These are phyloP conservation scores for Atherinosoma microstoma DNA, from an alignment of 2,797 vertebrate species.

Conservation along the genomic window DNA sequence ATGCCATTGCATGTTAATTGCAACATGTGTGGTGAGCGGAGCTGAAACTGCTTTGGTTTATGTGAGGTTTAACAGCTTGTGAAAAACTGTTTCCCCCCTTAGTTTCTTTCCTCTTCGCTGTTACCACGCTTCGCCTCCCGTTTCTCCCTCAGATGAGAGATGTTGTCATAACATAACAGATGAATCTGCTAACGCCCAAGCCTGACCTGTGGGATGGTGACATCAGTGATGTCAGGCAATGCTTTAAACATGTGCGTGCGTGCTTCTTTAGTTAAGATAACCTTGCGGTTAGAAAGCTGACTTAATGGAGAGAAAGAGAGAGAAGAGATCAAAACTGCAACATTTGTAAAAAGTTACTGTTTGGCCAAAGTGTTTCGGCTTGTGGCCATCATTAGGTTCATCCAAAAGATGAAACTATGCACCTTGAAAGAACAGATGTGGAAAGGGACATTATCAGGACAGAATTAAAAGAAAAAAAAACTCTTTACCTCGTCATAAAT, in stretches of 20 bases:
- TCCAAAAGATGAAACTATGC: neutral
- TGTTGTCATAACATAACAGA: slow-evolving; percentile 71
- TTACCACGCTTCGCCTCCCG: slow-evolving; percentile 4
- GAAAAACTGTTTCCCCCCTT: slow-evolving; percentile 60
- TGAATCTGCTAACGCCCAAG: slow-evolving; percentile 72
- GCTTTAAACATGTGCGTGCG: slow-evolving; percentile 43
- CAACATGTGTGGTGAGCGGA: slow-evolving; percentile 72
- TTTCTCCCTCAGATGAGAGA: slow-evolving; percentile 48
- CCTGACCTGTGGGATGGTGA: slow-evolving; percentile 69
- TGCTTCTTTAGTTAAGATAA: slow-evolving; percentile 27
- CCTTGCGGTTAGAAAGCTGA: slow-evolving; percentile 11
- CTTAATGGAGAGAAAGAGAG: neutral
- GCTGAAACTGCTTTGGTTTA: slow-evolving; percentile 62
- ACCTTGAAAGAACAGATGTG: neutral
- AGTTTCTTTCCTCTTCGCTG: slow-evolving; percentile 9
- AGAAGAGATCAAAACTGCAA: neutral
- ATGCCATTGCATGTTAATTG: slow-evolving; percentile 73
- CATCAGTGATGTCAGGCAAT: slow-evolving; percentile 60
- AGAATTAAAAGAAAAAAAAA: neutral
- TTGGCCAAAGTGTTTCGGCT: neutral
- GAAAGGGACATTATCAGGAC: neutral
- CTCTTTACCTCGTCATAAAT: neutral
- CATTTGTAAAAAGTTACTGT: neutral
- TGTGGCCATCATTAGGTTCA: neutral
- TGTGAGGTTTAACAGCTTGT: slow-evolving; percentile 68